Evolutionary conservation across 2,888 invertebrate species (phyloP), one percentile per base, ranked within the genome.

Genomic region (Tachina grossa): DNA sequence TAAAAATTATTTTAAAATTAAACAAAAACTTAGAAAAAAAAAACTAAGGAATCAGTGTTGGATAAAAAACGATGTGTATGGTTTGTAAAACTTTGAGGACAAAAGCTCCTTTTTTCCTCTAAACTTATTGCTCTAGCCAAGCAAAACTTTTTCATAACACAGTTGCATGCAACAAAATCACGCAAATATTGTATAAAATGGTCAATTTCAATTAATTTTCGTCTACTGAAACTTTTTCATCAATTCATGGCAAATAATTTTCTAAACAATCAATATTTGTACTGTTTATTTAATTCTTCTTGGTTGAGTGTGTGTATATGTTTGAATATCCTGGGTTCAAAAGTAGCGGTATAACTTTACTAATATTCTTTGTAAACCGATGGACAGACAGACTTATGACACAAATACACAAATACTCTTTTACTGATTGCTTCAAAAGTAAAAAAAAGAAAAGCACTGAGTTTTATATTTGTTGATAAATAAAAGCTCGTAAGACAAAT

Each of bases 221-320:
- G 49, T 51, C 68, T 72, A 74, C 49, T 22, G 79, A 65, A 63
- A 68, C 43, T 65, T 55, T 31, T 68, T 43, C 81, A 71, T 81
- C 81, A 81, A 74, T 79, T 78, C 75, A 82, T 80, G 55, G 72
- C 84, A 82, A 84, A 84, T 79, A 80, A 81, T 68, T 74, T 6
- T 77, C 80, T 65, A 83, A 77, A 79, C 82, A 84, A 83, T 75
- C 82, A 87, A 80, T 83, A 83, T 84, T 85, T 83, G 41, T 76
- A 31, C 68, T 68, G 72, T 76, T 75, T 78, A 53, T 77, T 80
- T 83, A 72, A 66, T 68, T 77, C 14, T 53, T 41, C 66, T 47
- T 39, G 10, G 43, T 66, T 57, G 53, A 4, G n/a, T 22, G 11
- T 75, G 31, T 22, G 14, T 51, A 13, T 65, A 22, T 68, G 43